Conservation (phyloP, 2,113 vertebrate genomes). For the Struthidea cinerea region DNA sequence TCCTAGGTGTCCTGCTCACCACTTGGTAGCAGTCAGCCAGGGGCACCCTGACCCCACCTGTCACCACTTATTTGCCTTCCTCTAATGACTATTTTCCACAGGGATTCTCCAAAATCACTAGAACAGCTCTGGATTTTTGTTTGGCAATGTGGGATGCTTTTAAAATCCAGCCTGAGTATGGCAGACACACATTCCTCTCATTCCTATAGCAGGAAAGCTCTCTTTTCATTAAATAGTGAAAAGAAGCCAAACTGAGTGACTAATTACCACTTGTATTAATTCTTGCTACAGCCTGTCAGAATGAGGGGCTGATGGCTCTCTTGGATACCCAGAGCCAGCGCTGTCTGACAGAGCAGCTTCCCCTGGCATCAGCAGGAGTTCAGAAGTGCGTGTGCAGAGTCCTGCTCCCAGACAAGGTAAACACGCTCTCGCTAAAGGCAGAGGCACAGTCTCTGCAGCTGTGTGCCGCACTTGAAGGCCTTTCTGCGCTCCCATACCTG, state of each 20-base stretch:
- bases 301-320: background rate
- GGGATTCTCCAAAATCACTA: background rate
- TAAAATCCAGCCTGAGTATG: background rate
- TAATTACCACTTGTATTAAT: background rate
- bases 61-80: background rate
- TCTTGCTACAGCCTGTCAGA: background rate
- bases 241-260: background rate
- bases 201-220: background rate
- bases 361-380: background rate
- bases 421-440: background rate
- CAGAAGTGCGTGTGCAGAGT: background rate
- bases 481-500: background rate
- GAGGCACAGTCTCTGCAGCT: background rate
- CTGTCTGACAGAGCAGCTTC: background rate
- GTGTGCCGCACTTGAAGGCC: background rate
- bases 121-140: background rate
- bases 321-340: background rate
- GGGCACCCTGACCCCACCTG: background rate
- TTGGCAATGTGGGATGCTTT: background rate
- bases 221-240: background rate
- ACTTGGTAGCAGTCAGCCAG: background rate
- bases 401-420: background rate
- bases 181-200: background rate
- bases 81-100: background rate
- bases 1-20: background rate